Evolutionary conservation across 1,140 invertebrate species (phyloP), one percentile per base, ranked within the genome.

Genomic region (Lordiphosa mommai): DNA sequence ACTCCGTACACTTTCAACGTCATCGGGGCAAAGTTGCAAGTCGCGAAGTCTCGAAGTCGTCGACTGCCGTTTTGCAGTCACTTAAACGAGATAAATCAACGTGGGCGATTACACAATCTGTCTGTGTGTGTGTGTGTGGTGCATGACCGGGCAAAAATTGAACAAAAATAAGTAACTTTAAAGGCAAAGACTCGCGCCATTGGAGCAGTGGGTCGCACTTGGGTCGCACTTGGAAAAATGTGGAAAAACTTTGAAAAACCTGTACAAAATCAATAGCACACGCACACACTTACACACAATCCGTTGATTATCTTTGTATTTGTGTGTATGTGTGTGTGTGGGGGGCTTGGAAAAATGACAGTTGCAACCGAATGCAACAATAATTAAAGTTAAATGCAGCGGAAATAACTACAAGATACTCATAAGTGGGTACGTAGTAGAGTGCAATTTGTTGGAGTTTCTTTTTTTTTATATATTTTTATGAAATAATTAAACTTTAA

Each of bases 41-140:
- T 43, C 32, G 17, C 44, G 47, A 40, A 23, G 52, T 40, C 48
- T 32, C 27, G 20, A 30, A 38, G 48, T 8, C 10, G 44, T 29
- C 61, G 43, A 30, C 43, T 60, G 59, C 59, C 57, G 64, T 38
- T 79, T 76, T 80, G 72, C 67, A 82, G 77, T 82, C 77, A 76
- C 77, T 82, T 82, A 82, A 82, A 82, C 72, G 63, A 82, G 77
- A 82, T 82, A 82, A 82, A 82, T 82, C 76, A 86, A 86, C 74
- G 82, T 86, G 76, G 82, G 82, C 82, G 82, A 86, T 86, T 86
- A 77, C 82, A 86, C 82, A 86, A 86, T 86, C 66, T 72, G 44
- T 57, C 38, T 41, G 1, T 52, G 4, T 52, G 34, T 52, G 20
- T 52, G 12, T 60, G 1, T 63, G 46, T 50, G 3, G 44, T 57